Evolutionary conservation across 2,113 vertebrate genomes (phyloP).

Genomic region (Gopherus flavomarginatus): DNA sequence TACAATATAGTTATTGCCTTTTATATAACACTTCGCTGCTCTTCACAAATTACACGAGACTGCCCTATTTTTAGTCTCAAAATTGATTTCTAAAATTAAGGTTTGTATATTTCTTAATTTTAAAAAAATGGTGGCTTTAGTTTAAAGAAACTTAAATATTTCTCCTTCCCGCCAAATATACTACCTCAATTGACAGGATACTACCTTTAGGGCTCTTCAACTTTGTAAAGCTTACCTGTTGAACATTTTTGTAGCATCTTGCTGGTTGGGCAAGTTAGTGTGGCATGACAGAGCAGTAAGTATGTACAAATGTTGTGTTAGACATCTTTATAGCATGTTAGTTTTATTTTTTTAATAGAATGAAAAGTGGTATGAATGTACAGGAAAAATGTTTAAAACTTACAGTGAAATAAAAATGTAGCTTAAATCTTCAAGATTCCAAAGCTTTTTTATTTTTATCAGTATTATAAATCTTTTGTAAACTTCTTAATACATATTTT

Average conservation of each 20-base stretch:
- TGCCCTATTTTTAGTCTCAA: constrained; percentile 39
- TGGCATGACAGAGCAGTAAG: constrained; percentile 68
- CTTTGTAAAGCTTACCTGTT: constrained; percentile 73
- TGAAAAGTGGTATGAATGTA: constrained; percentile 74
- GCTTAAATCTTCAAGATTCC: constrained; percentile 78
- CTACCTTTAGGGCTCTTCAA: constrained; percentile 72
- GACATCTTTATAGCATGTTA: constrained; percentile 71
- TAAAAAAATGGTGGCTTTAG: constrained; percentile 23
- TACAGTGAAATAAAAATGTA: constrained; percentile 70
- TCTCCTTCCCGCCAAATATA: constrained; percentile 58
- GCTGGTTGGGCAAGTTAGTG: constrained; percentile 58
- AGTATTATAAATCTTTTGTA: constrained; percentile 79
- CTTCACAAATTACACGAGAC: constrained; percentile 37
- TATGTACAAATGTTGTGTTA: constrained; percentile 43
- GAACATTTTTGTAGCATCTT: constrained; percentile 67
- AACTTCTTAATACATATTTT: constrained; percentile 66
- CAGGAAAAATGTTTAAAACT: constrained; percentile 60
- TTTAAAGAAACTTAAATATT: constrained; percentile 30
- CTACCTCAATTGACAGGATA: constrained; percentile 86
- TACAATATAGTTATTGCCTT: constrained; percentile 55
- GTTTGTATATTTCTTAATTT: not conserved
- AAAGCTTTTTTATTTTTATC: constrained; percentile 75
- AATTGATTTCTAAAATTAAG: constrained; percentile 38
- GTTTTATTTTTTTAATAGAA: constrained; percentile 70
- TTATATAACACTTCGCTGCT: constrained; percentile 59